These are phyloP conservation scores for Caenorhabditis macrosperma DNA, from an alignment of 2,888 invertebrate species.

Conservation along the genomic window DNA sequence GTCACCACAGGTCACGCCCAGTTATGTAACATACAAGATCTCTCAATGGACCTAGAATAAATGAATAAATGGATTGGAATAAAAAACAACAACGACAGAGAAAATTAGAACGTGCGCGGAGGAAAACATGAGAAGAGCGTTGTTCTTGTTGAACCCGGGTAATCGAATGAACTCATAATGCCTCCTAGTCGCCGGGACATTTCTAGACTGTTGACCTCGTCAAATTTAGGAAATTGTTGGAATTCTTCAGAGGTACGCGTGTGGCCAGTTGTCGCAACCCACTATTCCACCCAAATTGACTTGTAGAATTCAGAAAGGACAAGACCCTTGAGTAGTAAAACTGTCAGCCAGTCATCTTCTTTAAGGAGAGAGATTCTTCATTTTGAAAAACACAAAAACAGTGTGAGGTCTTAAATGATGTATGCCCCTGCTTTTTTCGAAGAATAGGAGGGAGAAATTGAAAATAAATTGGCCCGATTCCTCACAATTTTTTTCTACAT, in stretches of 20 bases:
- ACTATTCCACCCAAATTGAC: conserved; percentile 13
- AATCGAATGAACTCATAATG: no score
- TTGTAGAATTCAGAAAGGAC: conserved; percentile 31
- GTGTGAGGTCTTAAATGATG: conserved; percentile 26
- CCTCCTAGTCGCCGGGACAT: background rate
- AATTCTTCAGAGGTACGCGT: conserved; percentile 19
- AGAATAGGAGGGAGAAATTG: no score
- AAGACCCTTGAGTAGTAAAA: conserved; percentile 34
- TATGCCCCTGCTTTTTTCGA: no score
- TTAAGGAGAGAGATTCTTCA: background rate
- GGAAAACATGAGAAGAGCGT: no score
- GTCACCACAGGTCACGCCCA: conserved; percentile 44
- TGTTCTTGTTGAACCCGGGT: no score
- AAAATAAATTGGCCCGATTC: no score
- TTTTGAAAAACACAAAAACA: background rate
- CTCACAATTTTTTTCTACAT: no score
- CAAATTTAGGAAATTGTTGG: conserved; percentile 13
- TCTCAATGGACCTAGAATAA: no score
- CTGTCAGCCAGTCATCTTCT: no score
- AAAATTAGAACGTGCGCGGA: no score
- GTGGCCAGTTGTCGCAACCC: conserved; percentile 4
- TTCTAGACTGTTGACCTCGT: conserved; percentile 19
- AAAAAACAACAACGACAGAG: no score
- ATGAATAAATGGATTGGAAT: conserved; percentile 14
- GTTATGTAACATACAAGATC: conserved; percentile 14